Evolutionary conservation across 2,888 invertebrate genomes (phyloP).

Genomic region (Rhamnusium bicolor): DNA sequence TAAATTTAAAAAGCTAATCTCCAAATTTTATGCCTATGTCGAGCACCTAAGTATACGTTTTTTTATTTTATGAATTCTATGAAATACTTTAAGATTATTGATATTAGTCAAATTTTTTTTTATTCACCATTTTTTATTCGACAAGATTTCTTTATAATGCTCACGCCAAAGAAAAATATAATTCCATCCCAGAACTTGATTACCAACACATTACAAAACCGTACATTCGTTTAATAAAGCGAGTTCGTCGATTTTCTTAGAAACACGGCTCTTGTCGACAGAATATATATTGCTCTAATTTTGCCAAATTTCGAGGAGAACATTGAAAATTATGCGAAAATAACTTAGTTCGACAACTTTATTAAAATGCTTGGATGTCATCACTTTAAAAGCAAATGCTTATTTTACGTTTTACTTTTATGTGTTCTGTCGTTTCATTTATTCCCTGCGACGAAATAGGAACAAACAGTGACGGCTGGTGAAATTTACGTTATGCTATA

Average conservation of each 20-base stretch:
- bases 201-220: conserved; percentile 25
- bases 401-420: conserved; percentile 25
- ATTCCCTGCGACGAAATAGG: not conserved
- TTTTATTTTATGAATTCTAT: too few relatives aligned
- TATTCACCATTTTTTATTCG: too few relatives aligned
- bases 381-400: not conserved
- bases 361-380: conserved; percentile 22
- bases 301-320: conserved; percentile 23
- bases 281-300: conserved; percentile 34
- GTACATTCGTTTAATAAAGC: conserved; percentile 28
- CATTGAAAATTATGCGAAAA: conserved; percentile 25
- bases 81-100: too few relatives aligned
- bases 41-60: too few relatives aligned
- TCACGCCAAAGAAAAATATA: conserved; percentile 1
- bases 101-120: too few relatives aligned
- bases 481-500: too few relatives aligned
- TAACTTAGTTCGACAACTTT: conserved; percentile 33
- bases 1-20: too few relatives aligned
- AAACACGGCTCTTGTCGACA: conserved; percentile 17
- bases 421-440: not conserved
- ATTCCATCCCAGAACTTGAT: conserved; percentile 21
- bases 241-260: conserved; percentile 23
- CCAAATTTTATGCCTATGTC: too few relatives aligned
- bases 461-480: too few relatives aligned
- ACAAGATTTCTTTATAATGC: not conserved